Evolutionary conservation across 2,797 vertebrate genomes (phyloP), one percentile per base, ranked within the genome.

Genomic region (Hozukius guyotensis): DNA sequence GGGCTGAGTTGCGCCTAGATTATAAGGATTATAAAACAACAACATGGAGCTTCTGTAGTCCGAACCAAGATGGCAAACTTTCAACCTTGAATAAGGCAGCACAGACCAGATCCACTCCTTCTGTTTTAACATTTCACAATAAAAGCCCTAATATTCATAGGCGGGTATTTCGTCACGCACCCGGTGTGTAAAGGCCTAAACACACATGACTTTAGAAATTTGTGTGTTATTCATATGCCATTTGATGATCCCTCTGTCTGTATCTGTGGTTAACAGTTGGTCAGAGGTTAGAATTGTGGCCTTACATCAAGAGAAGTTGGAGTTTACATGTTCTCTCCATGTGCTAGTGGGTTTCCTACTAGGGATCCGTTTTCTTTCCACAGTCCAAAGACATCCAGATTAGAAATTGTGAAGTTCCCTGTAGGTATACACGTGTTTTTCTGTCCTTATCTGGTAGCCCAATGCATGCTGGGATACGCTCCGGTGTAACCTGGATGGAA

Each of bases 251-350:
- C 8, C 3, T 66, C 4, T 12, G 27, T 53, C 4, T 22, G 24
- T 53, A 18, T 75, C 36, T 32, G 36, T 25, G 2, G 49, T 79
- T 67, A 52, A 70, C 18, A 53, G 14, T 20, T n/a, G 46, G n/a
- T 77, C 24, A 34, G 42, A 8, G 6, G 61, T 63, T 71, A 57
- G 25, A 87, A 68, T 18, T 53, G 52, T 11, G n/a, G 32, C 8
- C 20, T 71, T 78, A 64, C 6, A 80, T 57, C 22, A 64, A 27
- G 25, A 72, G 24, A 22, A 53, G 38, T 83, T 77, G 49, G 36
- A 53, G 14, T 36, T 24, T 59, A 8, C 2, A 69, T 56, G n/a
- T 78, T 78, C 16, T 76, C 9, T 29, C 2, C 18, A 8, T 62
- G 49, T 56, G 25, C 61, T 46, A 11, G 16, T 10, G 27, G 22